Conservation (phyloP, 2,888 invertebrate species). For the Meandrusa payeni region DNA sequence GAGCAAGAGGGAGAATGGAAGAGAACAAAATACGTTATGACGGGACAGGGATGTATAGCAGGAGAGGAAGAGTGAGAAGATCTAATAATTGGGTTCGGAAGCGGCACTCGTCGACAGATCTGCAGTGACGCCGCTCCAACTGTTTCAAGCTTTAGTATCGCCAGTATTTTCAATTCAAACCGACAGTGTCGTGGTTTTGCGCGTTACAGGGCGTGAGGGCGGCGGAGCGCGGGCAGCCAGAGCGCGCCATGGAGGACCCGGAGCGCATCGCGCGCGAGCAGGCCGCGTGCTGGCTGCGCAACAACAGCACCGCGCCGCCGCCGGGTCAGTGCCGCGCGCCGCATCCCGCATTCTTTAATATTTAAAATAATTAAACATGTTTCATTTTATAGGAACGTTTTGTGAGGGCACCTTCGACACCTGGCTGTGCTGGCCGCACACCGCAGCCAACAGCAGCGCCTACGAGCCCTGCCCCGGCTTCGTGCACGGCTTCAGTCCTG, state of each 20-base stretch:
- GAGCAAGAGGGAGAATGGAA: no score
- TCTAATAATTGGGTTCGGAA: no score
- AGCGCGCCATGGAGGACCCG: conserved; percentile 52
- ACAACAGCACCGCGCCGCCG: conserved; percentile 48
- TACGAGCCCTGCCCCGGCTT: conserved; percentile 87
- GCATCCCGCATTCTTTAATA: background rate
- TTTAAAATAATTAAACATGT: background rate
- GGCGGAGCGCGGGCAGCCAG: conserved; percentile 8
- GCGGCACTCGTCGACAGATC: no score
- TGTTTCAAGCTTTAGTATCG: no score
- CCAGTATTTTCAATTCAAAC: no score
- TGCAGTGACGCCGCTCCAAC: no score
- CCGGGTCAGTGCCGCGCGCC: conserved; percentile 32
- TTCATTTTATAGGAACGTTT: conserved; percentile 71
- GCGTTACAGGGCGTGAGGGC: conserved; percentile 5
- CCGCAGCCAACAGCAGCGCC: conserved; percentile 83
- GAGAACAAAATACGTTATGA: no score
- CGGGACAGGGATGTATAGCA: no score
- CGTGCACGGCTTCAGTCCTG: conserved; percentile 87
- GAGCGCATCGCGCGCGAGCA: conserved; percentile 55
- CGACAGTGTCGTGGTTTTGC: background rate
- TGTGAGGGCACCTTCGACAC: conserved; percentile 90
- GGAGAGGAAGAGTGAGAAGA: no score
- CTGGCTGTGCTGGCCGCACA: conserved; percentile 91
- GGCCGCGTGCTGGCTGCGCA: conserved; percentile 43